Conservation (phyloP, 2,113 vertebrate species). For the Setophaga kirtlandii region DNA sequence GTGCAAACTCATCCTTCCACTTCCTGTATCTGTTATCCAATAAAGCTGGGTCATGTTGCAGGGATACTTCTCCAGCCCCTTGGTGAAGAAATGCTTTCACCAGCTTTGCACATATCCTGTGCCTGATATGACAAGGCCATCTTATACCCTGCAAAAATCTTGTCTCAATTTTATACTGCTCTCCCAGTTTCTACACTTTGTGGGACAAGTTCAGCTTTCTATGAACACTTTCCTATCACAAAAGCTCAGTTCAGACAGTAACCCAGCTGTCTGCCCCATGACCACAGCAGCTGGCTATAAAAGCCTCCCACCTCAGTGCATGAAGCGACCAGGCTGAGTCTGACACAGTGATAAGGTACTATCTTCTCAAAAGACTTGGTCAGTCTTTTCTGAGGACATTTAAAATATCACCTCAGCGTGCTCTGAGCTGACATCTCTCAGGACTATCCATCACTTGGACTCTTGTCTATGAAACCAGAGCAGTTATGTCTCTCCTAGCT, state of each 20-base stretch:
- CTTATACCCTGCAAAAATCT: neutral
- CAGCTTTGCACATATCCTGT: neutral
- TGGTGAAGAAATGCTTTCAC: neutral
- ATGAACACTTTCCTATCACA: neutral
- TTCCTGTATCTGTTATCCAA: neutral
- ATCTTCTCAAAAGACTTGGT: neutral
- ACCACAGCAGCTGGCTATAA: neutral
- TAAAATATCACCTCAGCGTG: rapidly evolving
- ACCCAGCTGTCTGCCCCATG: neutral
- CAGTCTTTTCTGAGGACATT: neutral
- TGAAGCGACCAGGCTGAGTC: neutral
- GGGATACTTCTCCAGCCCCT: neutral
- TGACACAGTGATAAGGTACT: neutral
- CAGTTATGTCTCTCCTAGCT: neutral
- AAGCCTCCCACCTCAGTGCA: neutral
- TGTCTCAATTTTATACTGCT: neutral
- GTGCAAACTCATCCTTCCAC: neutral
- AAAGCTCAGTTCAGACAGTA: neutral
- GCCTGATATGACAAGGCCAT: neutral
- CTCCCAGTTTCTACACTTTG: neutral
- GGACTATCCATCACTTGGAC: neutral
- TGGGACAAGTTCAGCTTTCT: neutral
- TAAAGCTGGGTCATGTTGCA: rapidly evolving
- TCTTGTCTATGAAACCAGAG: neutral
- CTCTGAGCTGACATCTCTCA: neutral